Evolutionary conservation across 2,797 vertebrate genomes (phyloP), one percentile per base, ranked within the genome.

Genomic region (Enteromius thamalakanensis): DNA sequence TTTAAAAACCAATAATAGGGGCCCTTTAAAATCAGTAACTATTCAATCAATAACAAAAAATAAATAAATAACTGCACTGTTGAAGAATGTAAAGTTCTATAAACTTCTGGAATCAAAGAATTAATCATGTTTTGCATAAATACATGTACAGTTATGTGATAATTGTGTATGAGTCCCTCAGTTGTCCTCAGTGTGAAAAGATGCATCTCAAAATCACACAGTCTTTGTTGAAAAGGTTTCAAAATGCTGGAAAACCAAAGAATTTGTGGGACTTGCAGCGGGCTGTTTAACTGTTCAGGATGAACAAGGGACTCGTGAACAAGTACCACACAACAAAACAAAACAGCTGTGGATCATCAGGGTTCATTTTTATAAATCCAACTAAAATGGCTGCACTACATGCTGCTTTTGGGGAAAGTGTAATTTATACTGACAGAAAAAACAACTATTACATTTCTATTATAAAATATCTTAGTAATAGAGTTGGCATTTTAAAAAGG

Each of bases 401-500:
- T 51, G 0, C 4, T 51, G 26, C 26, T 72, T 72, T 72, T 12
- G 40, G 19, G 47, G 9, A 74, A 74, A 11, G 2, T 53, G 17
- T 14, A n/a, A 74, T 74, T 21, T 51, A 21, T 21, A 21, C 5
- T 29, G 15, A 26, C 9, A 32, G 10, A 49, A 53, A 29, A 0
- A 17, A 19, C 4, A 10, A 42, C 11, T 37, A 12, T 37, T 34
- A 75, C n/a, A 19, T 74, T 6, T 14, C 9, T 34, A 74, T 29
- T n/a, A 72, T 29, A 74, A 51, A n/a, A 55, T 21, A 8, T 55
- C 11, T 6, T 55, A n/a, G 9, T 37, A 37, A 55, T 19, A 75
- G 10, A 32, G 6, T 15, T 75, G 71, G 34, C 49, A 75, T 75
- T 75, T 78, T 49, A 51, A 34, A 47, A 51, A 78, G 26, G 26